phyloP scores from a whole-genome alignment of 2,113 vertebrate genomes.

The Vombatus ursinus region DNA sequence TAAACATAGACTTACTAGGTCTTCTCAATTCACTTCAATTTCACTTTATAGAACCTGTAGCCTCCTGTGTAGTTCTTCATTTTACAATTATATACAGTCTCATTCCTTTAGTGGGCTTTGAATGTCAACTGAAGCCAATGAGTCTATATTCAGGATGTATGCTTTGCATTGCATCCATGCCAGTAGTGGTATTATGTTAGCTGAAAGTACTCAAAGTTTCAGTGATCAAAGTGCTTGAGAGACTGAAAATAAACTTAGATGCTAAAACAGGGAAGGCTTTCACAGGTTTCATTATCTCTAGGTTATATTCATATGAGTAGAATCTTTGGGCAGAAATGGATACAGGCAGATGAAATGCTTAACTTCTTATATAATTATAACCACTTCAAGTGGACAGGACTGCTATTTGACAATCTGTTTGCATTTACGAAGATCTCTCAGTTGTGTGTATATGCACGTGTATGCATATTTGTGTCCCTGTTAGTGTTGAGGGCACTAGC shows the following conservation, averaged over 20 bases:
- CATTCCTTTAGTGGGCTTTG: slow-evolving; percentile 26
- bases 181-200: neutral
- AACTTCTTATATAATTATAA: neutral
- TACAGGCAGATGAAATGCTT: neutral
- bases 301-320: slow-evolving; percentile 45
- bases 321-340: slow-evolving; percentile 37
- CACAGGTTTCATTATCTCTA: slow-evolving; percentile 23
- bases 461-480: neutral
- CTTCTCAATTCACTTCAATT: slow-evolving; percentile 25
- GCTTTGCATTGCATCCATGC: neutral
- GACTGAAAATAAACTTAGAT: slow-evolving; percentile 42
- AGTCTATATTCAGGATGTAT: slow-evolving; percentile 16
- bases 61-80: neutral
- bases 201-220: slow-evolving; percentile 21
- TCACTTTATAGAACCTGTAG: neutral
- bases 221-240: slow-evolving; percentile 20
- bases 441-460: neutral
- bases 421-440: neutral
- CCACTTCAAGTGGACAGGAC: neutral
- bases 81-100: slow-evolving; percentile 9
- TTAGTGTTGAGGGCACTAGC: neutral
- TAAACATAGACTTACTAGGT: slow-evolving; percentile 26
- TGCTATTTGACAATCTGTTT: neutral
- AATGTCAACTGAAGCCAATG: neutral
- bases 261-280: slow-evolving; percentile 31